Conservation (phyloP, 2,113 vertebrate species). For the Zingel zingel region DNA sequence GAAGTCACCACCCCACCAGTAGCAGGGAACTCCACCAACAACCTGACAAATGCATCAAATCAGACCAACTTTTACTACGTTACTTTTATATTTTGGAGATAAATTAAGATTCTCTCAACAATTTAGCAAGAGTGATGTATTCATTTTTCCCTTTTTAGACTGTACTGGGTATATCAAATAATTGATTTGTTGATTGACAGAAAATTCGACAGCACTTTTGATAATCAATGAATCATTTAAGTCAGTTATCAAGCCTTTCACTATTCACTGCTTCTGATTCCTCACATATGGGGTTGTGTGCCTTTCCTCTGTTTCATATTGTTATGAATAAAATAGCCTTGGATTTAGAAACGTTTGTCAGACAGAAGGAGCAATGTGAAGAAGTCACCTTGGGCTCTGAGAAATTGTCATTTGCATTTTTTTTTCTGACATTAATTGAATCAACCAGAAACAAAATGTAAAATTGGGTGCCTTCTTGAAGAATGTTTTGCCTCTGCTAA, state of each 20-base stretch:
- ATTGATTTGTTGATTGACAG: not conserved
- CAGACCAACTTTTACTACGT: too few species aligned
- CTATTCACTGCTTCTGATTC: not conserved
- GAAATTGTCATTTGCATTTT: not conserved
- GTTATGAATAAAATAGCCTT: not conserved
- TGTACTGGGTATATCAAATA: not conserved
- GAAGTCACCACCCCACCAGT: conserved; percentile 94
- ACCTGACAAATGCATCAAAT: conserved; percentile 80
- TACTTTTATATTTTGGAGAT: not conserved
- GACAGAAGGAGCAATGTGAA: not conserved
- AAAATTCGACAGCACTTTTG: not conserved
- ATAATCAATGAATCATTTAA: not conserved
- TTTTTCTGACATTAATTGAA: too few species aligned
- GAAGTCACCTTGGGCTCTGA: not conserved
- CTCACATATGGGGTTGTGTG: not conserved
- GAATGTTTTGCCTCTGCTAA: too few species aligned
- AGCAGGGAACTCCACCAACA: conserved; percentile 95
- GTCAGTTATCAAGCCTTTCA: not conserved
- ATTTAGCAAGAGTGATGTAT: not conserved
- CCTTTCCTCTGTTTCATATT: not conserved
- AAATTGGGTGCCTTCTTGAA: too few species aligned
- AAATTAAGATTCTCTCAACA: conserved; percentile 1
- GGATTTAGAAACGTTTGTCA: not conserved
- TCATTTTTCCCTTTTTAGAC: not conserved
- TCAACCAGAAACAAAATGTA: too few species aligned